phyloP scores from a whole-genome alignment of 2,888 invertebrate species.

The Heliconius sara region DNA sequence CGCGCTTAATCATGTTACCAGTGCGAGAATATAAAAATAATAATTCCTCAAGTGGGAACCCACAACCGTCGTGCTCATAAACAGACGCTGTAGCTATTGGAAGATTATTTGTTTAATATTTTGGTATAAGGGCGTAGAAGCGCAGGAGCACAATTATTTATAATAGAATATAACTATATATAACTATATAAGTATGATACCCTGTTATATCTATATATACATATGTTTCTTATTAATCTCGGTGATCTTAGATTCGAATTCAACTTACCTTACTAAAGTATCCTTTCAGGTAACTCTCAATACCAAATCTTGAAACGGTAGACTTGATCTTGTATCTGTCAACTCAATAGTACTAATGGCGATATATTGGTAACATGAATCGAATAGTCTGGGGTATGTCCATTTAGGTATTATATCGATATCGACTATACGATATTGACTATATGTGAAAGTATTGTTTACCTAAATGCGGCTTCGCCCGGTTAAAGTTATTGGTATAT shows the following conservation, averaged over 20 bases:
- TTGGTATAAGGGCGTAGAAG: too few relatives aligned
- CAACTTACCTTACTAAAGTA: not conserved
- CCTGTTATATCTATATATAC: too few relatives aligned
- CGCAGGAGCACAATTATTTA: too few relatives aligned
- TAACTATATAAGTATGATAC: too few relatives aligned
- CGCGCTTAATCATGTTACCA: too few relatives aligned
- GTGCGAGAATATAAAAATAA: too few relatives aligned
- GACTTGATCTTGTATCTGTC: not conserved
- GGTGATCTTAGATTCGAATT: not conserved
- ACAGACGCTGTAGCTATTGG: too few relatives aligned
- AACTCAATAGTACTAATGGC: not conserved
- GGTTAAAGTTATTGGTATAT: too few relatives aligned
- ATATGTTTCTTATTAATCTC: not conserved
- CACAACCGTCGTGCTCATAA: too few relatives aligned
- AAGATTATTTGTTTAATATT: too few relatives aligned
- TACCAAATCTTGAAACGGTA: not conserved
- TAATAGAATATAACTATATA: too few relatives aligned
- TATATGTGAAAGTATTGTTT: not conserved
- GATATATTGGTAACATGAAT: not conserved
- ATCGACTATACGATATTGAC: not conserved
- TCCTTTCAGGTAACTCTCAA: slow-evolving; percentile 4
- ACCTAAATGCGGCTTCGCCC: not conserved
- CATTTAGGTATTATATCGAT: not conserved
- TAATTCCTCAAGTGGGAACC: too few relatives aligned
- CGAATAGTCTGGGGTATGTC: not conserved